Percentiles rank a stretch among this genome's conserved stretches.
These are phyloP conservation scores for Acyrthosiphon pisum DNA, from an alignment of 1,140 invertebrate species.

Conservation along the genomic window DNA sequence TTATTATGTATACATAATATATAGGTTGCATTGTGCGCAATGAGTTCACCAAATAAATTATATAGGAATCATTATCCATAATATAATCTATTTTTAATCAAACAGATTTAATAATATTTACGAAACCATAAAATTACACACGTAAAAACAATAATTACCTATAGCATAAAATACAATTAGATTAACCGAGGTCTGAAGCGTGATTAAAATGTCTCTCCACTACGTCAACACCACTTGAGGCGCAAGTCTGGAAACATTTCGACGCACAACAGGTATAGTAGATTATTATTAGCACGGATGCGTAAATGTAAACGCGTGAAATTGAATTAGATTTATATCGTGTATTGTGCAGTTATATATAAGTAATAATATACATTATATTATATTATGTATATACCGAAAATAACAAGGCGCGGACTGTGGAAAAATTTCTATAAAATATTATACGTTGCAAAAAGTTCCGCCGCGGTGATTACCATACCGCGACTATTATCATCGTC, in stretches of 20 bases:
- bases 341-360: background rate
- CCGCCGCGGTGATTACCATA: background rate
- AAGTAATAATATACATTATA: background rate
- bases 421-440: background rate
- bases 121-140: background rate
- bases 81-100: background rate
- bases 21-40: background rate
- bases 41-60: background rate
- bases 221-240: background rate
- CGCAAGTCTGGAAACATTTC: background rate
- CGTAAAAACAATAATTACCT: background rate
- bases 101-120: background rate
- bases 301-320: background rate
- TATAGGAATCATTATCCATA: background rate
- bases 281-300: background rate
- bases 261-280: too few species aligned
- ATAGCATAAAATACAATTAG: background rate
- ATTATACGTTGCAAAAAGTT: background rate
- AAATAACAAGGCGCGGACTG: too few species aligned
- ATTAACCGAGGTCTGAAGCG: background rate
- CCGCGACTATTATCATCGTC: background rate
- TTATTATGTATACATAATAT: background rate
- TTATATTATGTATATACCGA: background rate
- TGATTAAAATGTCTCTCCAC: background rate
- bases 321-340: background rate